phyloP scores from a whole-genome alignment of 2,113 vertebrate species.

The Podiceps cristatus region DNA sequence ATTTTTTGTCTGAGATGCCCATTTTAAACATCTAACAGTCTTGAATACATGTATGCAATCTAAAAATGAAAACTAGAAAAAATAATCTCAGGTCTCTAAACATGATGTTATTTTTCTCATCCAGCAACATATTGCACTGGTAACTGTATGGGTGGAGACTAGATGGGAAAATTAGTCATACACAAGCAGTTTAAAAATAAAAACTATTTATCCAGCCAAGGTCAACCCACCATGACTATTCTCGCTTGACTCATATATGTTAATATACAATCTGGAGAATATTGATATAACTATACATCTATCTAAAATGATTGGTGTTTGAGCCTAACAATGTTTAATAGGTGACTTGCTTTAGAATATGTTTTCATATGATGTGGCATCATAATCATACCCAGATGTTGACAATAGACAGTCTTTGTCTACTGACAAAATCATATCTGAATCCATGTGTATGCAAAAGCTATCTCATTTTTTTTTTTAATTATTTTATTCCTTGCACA shows the following conservation, averaged over 20 bases:
- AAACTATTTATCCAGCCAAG: neutral
- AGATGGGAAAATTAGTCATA: neutral
- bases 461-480: neutral
- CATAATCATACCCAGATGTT: neutral
- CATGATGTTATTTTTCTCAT: neutral
- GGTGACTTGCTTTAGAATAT: neutral
- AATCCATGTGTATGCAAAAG: rapidly evolving
- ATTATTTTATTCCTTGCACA: neutral
- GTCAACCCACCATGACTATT: neutral
- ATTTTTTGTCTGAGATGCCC: neutral
- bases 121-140: neutral
- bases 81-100: neutral
- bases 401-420: neutral
- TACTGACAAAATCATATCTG: neutral
- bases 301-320: neutral
- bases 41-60: neutral
- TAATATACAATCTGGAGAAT: neutral
- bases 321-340: neutral
- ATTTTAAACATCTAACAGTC: neutral
- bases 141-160: neutral
- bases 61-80: neutral
- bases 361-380: neutral
- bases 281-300: neutral
- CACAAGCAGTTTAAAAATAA: neutral
- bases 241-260: neutral